A percentile compares a stretch with the other conserved stretches of the same genome.
These are phyloP conservation scores for Bombus vancouverensis DNA, from an alignment of 1,140 invertebrate species.

Conservation along the genomic window DNA sequence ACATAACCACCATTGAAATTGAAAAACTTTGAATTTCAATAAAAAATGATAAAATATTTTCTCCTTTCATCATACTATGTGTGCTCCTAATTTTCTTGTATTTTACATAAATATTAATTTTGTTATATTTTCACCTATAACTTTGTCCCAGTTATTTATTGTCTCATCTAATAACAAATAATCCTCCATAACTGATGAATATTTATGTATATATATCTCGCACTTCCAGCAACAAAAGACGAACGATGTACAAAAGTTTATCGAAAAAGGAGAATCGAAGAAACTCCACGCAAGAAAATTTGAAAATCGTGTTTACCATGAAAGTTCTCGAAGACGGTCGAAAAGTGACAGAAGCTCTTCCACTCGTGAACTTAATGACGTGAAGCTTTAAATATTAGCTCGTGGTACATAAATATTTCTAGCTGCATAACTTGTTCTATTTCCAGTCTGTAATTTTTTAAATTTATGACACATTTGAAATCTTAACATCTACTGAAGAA, in stretches of 20 bases:
- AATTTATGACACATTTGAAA: neutral
- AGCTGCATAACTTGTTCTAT: conserved; percentile 42
- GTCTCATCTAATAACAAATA: neutral
- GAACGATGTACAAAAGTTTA: neutral
- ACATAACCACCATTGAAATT: neutral
- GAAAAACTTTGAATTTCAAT: neutral
- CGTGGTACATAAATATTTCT: conserved; percentile 32
- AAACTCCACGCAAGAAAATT: neutral
- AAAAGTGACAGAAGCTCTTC: neutral
- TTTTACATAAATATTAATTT: neutral
- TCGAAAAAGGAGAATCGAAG: neutral
- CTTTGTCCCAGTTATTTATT: neutral
- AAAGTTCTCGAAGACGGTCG: neutral
- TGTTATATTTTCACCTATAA: no score
- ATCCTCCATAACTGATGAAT: neutral
- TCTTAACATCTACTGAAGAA: neutral
- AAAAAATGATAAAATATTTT: neutral
- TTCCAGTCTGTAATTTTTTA: neutral
- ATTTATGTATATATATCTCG: neutral
- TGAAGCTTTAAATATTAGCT: conserved; percentile 43
- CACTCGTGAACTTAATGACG: neutral
- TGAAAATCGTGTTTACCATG: neutral
- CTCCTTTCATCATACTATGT: neutral
- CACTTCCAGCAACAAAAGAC: neutral
- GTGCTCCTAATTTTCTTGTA: neutral